Base-by-base conservation (phyloP, 1,140 invertebrate species). In the Phortica variegata region DNA sequence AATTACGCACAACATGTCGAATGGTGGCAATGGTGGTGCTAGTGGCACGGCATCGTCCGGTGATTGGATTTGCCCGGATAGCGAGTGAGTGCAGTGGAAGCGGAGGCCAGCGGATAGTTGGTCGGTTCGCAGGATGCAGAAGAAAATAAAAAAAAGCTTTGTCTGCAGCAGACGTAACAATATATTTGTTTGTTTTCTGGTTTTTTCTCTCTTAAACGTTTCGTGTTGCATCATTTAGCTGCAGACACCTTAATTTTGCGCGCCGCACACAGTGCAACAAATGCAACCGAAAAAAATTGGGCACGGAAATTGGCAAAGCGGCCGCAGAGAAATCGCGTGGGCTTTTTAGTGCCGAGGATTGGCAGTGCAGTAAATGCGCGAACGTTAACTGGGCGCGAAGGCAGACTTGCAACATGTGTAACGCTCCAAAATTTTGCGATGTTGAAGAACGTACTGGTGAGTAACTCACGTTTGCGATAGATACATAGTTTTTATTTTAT, bases 311-410 rank as follows among this genome's bases (percentile, higher is more conserved):
- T 62, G 97, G 97, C 2, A 98, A 98, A 81, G 89, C 89, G 34
- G 90, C 94, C 16, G 97, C 97, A 5, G 97, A 99, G 74, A 99
- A 98, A 79, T 97, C 94, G 58, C 87, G 95, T 61, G 97, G 97
- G 12, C 81, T 99, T 45, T 97, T 92, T 73, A 93, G 92, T 80
- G 96, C 97, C 42, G 96, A 99, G 78, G 97, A 99, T 77, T 99
- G 97, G 97, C 93, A 97, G 73, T 99, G 97, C 77, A 95, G 90
- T 77, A 97, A 97, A 77, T 99, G 97, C 80, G 95, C 94, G 2
- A 99, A 99, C 78, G 96, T 99, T 2, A 99, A 99, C 76, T 99
- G 97, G 97, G 96, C 96, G 0, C 82, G 97, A 48, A 82, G 97
- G 36, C 88, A 89, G 61, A 93, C 91, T 41, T 99, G 97, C 77